phyloP scores from a whole-genome alignment of 2,888 invertebrate genomes.

The Aleiodes leptofemur region DNA sequence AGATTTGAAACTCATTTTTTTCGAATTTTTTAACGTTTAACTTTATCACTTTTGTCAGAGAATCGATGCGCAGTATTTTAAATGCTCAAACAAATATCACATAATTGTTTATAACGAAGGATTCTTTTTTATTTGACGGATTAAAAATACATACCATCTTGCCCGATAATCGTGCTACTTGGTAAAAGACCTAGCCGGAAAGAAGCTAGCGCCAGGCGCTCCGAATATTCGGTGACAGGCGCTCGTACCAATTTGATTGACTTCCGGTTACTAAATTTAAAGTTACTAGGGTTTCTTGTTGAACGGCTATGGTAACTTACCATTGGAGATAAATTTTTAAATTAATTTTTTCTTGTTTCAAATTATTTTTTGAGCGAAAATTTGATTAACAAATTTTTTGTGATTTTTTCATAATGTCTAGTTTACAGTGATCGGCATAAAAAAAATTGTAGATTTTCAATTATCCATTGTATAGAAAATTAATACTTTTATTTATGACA shows the following conservation, averaged over 20 bases:
- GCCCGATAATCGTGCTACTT: constrained; percentile 58
- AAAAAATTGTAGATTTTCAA: too few species aligned
- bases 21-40: constrained; percentile 30
- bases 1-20: constrained; percentile 33
- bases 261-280: too few species aligned
- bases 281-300: too few species aligned
- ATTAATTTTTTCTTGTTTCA: too few species aligned
- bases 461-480: too few species aligned
- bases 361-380: too few species aligned
- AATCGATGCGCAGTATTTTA: neutral
- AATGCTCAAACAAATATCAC: constrained; percentile 43
- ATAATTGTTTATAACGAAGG: constrained; percentile 51
- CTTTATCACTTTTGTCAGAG: constrained; percentile 52
- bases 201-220: constrained; percentile 46
- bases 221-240: neutral
- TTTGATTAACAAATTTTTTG: too few species aligned
- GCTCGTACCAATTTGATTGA: neutral
- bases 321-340: too few species aligned
- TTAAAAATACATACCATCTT: constrained; percentile 71
- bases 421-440: too few species aligned
- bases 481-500: too few species aligned
- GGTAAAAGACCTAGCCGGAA: constrained; percentile 58
- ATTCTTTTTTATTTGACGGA: constrained; percentile 65
- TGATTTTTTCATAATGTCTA: too few species aligned
- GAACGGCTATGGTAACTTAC: too few species aligned